Conservation (phyloP, 2,797 vertebrate species). For the Liasis olivaceus region DNA sequence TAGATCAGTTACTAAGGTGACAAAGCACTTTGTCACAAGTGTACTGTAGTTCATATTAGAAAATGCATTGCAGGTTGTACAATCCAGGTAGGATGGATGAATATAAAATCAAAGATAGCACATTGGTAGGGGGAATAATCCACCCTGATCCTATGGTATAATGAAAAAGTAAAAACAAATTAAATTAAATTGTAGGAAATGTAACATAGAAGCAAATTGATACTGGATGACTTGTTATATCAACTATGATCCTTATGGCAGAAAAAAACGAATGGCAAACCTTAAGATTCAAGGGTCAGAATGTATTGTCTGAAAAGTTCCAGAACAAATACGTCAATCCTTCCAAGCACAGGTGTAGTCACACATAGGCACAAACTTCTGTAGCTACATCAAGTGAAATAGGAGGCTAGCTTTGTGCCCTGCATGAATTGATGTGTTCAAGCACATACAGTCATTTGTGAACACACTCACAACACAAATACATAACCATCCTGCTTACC, state of each 20-base stretch:
- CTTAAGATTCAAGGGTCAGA: neutral
- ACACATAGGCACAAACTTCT: neutral
- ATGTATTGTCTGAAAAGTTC: neutral
- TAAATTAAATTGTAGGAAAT: slow-evolving; percentile 3
- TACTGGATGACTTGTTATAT: neutral
- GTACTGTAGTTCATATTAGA: neutral
- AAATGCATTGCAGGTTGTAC: neutral
- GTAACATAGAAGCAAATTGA: slow-evolving; percentile 1
- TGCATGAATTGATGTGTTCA: neutral
- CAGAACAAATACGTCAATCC: neutral
- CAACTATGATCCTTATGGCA: neutral
- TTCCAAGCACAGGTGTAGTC: neutral
- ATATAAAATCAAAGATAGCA: neutral
- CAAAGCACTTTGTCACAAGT: neutral
- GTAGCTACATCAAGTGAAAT: neutral
- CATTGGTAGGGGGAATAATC: neutral
- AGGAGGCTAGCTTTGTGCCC: neutral
- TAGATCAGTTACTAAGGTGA: neutral
- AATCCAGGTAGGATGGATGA: neutral
- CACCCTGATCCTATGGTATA: slow-evolving; percentile 10
- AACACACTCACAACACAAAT: neutral
- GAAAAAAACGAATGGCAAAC: neutral
- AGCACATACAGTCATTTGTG: neutral
- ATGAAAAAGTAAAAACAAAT: neutral
- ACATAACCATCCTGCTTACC: neutral